Conservation (phyloP, 1,140 invertebrate species). For the Drosophila nebulosa region DNA sequence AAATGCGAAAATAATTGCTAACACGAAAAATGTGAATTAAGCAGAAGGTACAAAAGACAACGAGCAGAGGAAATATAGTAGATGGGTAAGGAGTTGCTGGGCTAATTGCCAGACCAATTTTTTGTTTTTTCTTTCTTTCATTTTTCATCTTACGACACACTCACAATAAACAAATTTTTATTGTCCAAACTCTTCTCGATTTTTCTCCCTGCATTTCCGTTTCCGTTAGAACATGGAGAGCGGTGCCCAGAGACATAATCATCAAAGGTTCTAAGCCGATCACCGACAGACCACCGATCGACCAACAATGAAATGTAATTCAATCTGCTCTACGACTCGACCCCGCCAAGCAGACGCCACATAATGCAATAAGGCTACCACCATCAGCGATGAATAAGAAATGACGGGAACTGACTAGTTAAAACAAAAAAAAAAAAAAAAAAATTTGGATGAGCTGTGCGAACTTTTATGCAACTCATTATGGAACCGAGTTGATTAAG, state of each 20-base stretch:
- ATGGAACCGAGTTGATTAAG: not conserved
- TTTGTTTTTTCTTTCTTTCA: not conserved
- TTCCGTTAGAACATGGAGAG: conserved; percentile 42
- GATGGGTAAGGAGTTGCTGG: not conserved
- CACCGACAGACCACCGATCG: conserved; percentile 23
- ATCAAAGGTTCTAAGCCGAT: conserved; percentile 47
- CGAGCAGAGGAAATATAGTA: not conserved
- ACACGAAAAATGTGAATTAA: conserved; percentile 44
- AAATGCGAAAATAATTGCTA: conserved; percentile 77
- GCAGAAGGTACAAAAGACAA: not conserved
- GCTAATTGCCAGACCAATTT: conserved; percentile 68
- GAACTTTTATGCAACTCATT: not conserved
- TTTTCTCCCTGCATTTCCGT: conserved; percentile 59
- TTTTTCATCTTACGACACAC: not conserved
- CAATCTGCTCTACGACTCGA: conserved; percentile 53
- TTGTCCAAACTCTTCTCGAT: conserved; percentile 18
- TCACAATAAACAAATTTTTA: conserved; percentile 54
- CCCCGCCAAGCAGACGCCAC: conserved; percentile 53
- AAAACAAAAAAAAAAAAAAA: not conserved
- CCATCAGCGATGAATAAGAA: not conserved
- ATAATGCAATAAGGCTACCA: conserved; percentile 57
- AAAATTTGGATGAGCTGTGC: not conserved
- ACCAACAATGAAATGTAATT: conserved; percentile 57
- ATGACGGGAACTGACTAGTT: not conserved
- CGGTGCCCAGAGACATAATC: conserved; percentile 29